Percentiles rank a stretch among this genome's conserved stretches.
Evolutionary conservation across 2,888 invertebrate genomes (phyloP).

Genomic region (Catocala nupta): DNA sequence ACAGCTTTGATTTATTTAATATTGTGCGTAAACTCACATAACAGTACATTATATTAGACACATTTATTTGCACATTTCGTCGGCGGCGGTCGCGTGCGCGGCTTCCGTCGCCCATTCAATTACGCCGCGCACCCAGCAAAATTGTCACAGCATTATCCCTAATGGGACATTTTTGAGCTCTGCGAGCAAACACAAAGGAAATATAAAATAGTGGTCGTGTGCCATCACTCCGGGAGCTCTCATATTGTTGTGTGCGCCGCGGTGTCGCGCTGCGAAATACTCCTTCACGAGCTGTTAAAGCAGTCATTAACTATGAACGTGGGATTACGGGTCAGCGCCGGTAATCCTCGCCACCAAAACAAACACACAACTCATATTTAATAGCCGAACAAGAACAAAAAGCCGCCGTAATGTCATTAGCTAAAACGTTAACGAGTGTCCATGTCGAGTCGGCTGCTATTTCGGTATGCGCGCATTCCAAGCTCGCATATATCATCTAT

Average conservation of each 20-base stretch:
- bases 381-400: constrained; percentile 60
- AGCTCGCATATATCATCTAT: constrained; percentile 72
- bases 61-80: constrained; percentile 77
- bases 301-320: constrained; percentile 63
- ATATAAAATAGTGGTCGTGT: constrained; percentile 79
- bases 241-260: constrained; percentile 70
- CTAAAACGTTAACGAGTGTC: constrained; percentile 70
- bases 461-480: constrained; percentile 73
- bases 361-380: constrained; percentile 61
- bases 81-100: constrained; percentile 74
- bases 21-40: constrained; percentile 68
- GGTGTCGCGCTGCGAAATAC: constrained; percentile 65
- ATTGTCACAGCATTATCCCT: constrained; percentile 80
- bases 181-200: constrained; percentile 75
- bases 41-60: constrained; percentile 70
- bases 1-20: constrained; percentile 70
- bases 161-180: constrained; percentile 81
- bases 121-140: constrained; percentile 74
- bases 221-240: constrained; percentile 81
- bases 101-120: constrained; percentile 84
- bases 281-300: constrained; percentile 72
- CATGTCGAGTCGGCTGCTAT: constrained; percentile 64
- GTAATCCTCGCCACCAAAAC: constrained; percentile 54
- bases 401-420: constrained; percentile 68
- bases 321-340: constrained; percentile 58